These are phyloP conservation scores for Urophycis tenuis DNA, from an alignment of 2,797 vertebrate genomes.

Conservation along the genomic window DNA sequence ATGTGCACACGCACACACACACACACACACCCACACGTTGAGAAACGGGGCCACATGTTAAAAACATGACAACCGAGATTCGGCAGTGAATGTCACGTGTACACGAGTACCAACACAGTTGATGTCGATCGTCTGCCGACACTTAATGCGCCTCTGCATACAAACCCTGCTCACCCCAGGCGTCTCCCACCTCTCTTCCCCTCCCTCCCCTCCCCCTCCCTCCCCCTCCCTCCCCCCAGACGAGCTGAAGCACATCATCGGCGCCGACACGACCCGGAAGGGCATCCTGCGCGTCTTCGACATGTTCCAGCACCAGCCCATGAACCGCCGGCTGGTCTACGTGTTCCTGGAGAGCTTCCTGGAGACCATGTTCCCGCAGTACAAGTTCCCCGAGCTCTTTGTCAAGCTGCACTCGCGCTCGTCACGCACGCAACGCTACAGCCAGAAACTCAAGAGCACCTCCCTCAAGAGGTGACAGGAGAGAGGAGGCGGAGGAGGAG, in stretches of 20 bases:
- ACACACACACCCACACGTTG: no score
- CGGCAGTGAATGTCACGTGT: no score
- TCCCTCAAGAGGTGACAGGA: constrained; percentile 95
- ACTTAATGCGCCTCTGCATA: neutral
- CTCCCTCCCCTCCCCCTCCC: no score
- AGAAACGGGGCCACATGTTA: no score
- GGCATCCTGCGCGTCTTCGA: constrained; percentile 97
- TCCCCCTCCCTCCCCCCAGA: constrained; percentile 63
- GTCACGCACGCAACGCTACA: constrained; percentile 84
- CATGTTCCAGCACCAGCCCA: constrained; percentile 98
- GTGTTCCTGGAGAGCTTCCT: constrained; percentile 97
- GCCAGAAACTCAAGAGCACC: constrained; percentile 85
- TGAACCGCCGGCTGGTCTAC: constrained; percentile 93
- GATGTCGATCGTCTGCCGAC: no score
- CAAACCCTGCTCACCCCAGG: neutral
- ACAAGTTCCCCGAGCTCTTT: constrained; percentile 97
- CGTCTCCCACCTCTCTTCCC: neutral
- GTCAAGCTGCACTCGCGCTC: constrained; percentile 96
- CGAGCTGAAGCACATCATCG: constrained; percentile 98
- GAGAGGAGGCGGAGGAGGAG: constrained; percentile 43
- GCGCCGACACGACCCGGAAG: constrained; percentile 94
- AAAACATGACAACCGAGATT: no score
- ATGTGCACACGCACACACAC: no score
- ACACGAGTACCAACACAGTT: no score
- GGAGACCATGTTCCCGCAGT: constrained; percentile 96